Evolutionary conservation across 2,888 invertebrate species (phyloP).

Genomic region (Ormyrus thymus): DNA sequence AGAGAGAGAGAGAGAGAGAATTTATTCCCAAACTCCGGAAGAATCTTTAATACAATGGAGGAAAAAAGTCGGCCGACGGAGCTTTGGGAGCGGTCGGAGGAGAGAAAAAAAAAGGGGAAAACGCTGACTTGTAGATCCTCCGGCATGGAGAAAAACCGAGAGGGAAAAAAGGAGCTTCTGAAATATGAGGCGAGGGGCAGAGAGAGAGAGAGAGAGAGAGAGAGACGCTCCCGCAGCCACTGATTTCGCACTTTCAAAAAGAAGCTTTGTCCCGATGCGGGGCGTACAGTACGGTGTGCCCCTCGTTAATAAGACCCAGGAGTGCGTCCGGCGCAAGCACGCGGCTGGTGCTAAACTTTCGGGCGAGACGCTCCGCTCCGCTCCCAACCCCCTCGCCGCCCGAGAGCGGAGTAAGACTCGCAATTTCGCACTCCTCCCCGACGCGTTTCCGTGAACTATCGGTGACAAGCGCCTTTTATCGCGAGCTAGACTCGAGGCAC

Average conservation of each 20-base stretch:
- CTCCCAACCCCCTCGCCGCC: not conserved
- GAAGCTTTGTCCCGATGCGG: not conserved
- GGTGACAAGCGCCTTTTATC: not conserved
- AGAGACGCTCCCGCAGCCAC: conserved; percentile 20
- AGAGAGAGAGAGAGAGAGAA: not conserved
- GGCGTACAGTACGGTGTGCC: not conserved
- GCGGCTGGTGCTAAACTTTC: not conserved
- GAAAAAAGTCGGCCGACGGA: too few species aligned
- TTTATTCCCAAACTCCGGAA: conserved; percentile 40
- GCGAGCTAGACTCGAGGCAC: not conserved
- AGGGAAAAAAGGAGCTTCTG: not conserved
- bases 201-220: too few species aligned
- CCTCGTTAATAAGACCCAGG: not conserved
- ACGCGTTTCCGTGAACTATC: not conserved
- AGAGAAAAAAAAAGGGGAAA: not conserved
- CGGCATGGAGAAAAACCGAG: not conserved
- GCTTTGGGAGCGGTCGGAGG: not conserved
- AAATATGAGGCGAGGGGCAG: conserved; percentile 22
- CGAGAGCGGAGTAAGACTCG: not conserved
- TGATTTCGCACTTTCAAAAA: conserved; percentile 38
- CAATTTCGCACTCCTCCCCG: conserved; percentile 5
- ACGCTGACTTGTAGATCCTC: conserved; percentile 35
- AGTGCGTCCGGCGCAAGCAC: not conserved
- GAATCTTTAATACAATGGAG: conserved; percentile 39
- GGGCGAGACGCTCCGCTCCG: not conserved